A percentile compares a stretch with the other conserved stretches of the same genome.
Evolutionary conservation across 2,888 invertebrate species (phyloP).

Genomic region (Pristionchus mayeri): DNA sequence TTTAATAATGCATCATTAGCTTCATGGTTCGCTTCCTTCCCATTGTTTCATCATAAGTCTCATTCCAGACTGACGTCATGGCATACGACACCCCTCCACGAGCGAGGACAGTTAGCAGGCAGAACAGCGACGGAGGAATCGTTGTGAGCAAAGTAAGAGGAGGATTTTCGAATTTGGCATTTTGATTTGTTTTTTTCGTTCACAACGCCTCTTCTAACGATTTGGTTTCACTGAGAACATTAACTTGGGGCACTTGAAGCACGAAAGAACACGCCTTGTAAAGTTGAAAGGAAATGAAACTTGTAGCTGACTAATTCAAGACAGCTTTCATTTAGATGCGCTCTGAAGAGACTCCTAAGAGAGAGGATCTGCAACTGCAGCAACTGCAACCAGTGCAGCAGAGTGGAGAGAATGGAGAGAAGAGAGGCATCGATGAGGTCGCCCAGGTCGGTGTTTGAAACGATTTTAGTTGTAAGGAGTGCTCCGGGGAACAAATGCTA

Average conservation of each 20-base stretch:
- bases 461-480: too few relatives aligned
- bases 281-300: background rate
- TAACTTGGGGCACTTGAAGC: background rate
- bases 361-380: background rate
- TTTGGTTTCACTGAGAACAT: background rate
- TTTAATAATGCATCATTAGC: too few relatives aligned
- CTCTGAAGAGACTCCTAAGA: background rate
- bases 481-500: too few relatives aligned
- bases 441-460: background rate
- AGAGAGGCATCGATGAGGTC: slow-evolving; percentile 10
- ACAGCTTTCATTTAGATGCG: background rate
- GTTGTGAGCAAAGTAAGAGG: background rate
- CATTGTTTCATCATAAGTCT: background rate
- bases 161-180: too few relatives aligned
- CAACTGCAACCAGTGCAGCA: background rate
- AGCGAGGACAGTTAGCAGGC: background rate
- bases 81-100: background rate
- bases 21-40: too few relatives aligned
- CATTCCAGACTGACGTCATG: slow-evolving; percentile 28
- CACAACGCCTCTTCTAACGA: background rate
- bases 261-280: background rate
- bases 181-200: slow-evolving; percentile 12
- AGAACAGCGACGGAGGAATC: background rate
- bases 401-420: background rate
- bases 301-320: too few relatives aligned